Base-by-base conservation (phyloP, 2,888 invertebrate genomes). In the Campoletis raptor region DNA sequence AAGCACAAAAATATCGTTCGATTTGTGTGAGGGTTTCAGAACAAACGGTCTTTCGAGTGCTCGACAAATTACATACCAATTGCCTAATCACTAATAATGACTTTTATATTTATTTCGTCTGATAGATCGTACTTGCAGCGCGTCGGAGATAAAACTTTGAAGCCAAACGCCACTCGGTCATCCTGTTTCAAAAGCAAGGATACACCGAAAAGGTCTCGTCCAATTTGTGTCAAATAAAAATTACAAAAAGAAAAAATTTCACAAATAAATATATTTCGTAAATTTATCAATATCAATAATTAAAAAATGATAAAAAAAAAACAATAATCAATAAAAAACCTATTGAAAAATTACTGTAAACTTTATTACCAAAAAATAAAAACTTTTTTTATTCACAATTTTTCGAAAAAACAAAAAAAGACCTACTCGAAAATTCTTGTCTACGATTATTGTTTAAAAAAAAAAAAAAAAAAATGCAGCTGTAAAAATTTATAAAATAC, bases 111-210 rank as follows among this genome's bases (percentile, higher is more conserved):
- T 73, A 72, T 77, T 81, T 73, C 79, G 79, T 1, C 24, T 57
- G 57, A 78, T 54, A 37, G 30, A 72, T 45, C 30, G 73, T 36
- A 69, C 52, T 5, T 40, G 30, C 52, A 80, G 74, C 76, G 74
- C 76, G 37, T 8, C 67, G 81, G 42, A 64, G 78, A 73, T 85
- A 52, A 72, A 82, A 69, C 36, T 79, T 70, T 79, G 21, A 82
- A 80, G 79, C 79, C 79, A 18, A 67, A 76, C n/a, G n/a, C 82
- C 82, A 80, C 85, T 82, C 70, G 69, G 73, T 74, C 78, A 64
- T 81, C 74, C 78, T 70, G 73, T 37, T 42, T 57, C 61, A 40
- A 24, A 24, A n/a, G 52, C 82, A 37, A 36, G 54, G 64, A 57
- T 85, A 21, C 21, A 52, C 15, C 40, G 15, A 15, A 12, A 12